Evolutionary conservation across 2,113 vertebrate genomes (phyloP).

Genomic region (Monarcha castaneiventris): DNA sequence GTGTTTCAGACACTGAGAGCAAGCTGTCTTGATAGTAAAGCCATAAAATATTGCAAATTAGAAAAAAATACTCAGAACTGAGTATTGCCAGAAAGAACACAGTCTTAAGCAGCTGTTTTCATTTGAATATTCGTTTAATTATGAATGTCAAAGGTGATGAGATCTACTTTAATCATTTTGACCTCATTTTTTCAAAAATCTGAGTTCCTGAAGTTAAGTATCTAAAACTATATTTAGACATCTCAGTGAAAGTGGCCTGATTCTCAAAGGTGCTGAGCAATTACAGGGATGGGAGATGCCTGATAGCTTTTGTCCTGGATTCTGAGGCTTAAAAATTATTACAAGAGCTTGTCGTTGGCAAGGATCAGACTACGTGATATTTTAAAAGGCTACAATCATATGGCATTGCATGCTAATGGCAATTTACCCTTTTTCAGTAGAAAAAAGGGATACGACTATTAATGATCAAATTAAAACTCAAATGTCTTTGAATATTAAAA

Average conservation of each 20-base stretch:
- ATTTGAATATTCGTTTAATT: not conserved
- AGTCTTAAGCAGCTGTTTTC: not conserved
- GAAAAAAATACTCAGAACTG: not conserved
- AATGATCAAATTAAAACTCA: not conserved
- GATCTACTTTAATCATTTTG: not conserved
- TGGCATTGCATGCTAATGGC: not conserved
- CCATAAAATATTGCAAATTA: not conserved
- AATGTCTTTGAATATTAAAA: not conserved
- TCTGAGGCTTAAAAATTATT: not conserved
- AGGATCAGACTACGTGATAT: not conserved
- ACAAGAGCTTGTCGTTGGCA: not conserved
- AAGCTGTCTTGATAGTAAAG: not conserved
- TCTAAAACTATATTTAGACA: conserved; percentile 22
- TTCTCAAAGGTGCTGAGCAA: conserved; percentile 34
- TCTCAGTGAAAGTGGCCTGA: not conserved
- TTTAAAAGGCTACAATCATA: not conserved
- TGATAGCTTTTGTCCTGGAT: not conserved
- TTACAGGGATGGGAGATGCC: not conserved
- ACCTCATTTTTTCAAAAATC: not conserved
- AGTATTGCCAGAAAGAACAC: not conserved
- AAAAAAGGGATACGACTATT: not conserved
- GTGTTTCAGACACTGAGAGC: not conserved
- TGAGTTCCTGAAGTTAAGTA: not conserved
- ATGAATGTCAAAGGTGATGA: not conserved
- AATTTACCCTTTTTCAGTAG: not conserved